Conservation (phyloP, 2,113 vertebrate species). For the Caranx ignobilis region DNA sequence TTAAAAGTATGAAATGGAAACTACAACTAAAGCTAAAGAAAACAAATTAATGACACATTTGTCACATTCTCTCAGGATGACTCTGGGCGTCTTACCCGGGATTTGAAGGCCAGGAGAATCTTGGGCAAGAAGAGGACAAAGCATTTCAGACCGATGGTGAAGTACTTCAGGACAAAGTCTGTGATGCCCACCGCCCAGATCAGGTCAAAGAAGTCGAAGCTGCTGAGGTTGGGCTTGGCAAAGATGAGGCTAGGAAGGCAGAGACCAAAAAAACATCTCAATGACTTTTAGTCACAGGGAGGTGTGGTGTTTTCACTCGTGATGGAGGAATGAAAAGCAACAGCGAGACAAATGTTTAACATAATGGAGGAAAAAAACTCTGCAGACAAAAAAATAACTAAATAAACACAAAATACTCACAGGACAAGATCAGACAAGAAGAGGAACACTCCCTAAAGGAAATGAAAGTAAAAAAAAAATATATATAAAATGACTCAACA, state of each 20-base stretch:
- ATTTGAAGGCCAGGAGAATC: slow-evolving; percentile 95
- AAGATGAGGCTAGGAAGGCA: slow-evolving; percentile 89
- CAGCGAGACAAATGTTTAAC: slow-evolving; percentile 15
- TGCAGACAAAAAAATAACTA: slow-evolving; percentile 34
- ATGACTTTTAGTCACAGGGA: not conserved
- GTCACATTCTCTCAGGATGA: not conserved
- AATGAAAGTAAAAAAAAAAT: slow-evolving; percentile 51
- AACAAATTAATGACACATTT: not conserved
- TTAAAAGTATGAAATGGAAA: not conserved
- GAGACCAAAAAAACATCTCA: not conserved
- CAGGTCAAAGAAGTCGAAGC: slow-evolving; percentile 95
- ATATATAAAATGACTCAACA: slow-evolving; percentile 45
- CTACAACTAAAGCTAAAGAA: too few relatives aligned
- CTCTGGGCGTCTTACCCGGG: slow-evolving; percentile 87
- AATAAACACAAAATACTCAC: slow-evolving; percentile 87
- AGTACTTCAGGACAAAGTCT: slow-evolving; percentile 96
- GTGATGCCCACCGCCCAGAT: slow-evolving; percentile 97
- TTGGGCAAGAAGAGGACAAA: slow-evolving; percentile 92
- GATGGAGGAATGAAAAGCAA: not conserved
- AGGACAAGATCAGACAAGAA: slow-evolving; percentile 79
- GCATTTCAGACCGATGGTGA: slow-evolving; percentile 95
- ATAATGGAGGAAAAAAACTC: slow-evolving; percentile 9
- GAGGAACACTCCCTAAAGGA: slow-evolving; percentile 83
- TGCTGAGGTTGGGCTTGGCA: slow-evolving; percentile 92
- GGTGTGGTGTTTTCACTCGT: not conserved